Evolutionary conservation across 1,140 invertebrate species (phyloP), one percentile per base, ranked within the genome.

Genomic region (Philotrypesis tridentata): DNA sequence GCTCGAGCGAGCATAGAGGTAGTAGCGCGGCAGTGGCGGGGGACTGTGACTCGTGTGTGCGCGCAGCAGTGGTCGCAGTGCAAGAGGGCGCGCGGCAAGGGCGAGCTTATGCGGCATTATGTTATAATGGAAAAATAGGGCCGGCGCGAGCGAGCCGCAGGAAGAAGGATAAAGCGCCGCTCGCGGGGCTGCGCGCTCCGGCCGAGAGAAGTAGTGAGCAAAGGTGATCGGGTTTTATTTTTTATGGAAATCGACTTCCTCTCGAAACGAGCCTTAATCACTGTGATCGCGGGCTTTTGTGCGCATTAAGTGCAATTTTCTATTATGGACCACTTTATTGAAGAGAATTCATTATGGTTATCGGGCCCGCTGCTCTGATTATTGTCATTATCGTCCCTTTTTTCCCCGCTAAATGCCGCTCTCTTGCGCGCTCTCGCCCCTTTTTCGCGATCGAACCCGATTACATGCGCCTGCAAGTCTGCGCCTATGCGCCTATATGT

Each of bases 251-350:
- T 79, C 68, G 55, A 17, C 73, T 71, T 55, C 63, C 63, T 63
- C 72, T 67, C 31, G 80, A 71, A 70, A 81, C 70, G 31, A 71
- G 80, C 63, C 48, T 23, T 77, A 82, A 82, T 82, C 65, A 82
- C 73, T 61, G 65, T 63, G 48, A 77, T 82, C 65, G n/a, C n/a
- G n/a, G 80, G 76, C 63, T 77, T 77, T 82, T 48, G 43, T 71
- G 60, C n/a, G 48, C 73, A 82, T 76, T 76, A 82, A 67, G 65
- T 43, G 72, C 79, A 81, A 81, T 81, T 81, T 75, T 55, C 63
- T 81, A 81, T 81, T 75, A 81, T 75, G 79, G 60, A n/a, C 79
- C 79, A 67, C 72, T 81, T 81, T 75, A 81, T 81, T 81, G 31
- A 72, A 63, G 73, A 63, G 73, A 61, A 77, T 71, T 82, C 43